phyloP scores from a whole-genome alignment of 2,113 vertebrate genomes.

The Prunella himalayana region DNA sequence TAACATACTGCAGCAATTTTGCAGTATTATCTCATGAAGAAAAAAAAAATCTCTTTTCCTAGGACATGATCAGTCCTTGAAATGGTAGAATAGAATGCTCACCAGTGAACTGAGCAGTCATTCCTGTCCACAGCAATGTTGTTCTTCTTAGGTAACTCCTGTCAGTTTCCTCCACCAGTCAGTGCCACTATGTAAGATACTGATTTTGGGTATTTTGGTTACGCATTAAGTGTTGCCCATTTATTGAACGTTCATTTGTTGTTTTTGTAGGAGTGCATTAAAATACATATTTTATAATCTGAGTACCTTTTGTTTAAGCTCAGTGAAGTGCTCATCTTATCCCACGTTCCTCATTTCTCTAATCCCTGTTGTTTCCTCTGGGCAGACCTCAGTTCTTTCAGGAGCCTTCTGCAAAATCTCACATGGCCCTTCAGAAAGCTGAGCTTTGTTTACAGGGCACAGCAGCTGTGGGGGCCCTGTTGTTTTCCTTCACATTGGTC shows the following conservation, averaged over 20 bases:
- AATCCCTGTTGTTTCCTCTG: neutral
- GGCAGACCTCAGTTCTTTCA: neutral
- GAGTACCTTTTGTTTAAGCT: neutral
- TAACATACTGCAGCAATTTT: neutral
- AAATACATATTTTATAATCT: neutral
- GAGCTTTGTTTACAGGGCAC: conserved; percentile 35
- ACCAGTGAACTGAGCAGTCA: neutral
- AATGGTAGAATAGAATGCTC: neutral
- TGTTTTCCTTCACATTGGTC: conserved; percentile 41
- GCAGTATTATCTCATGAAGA: neutral
- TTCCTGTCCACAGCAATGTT: neutral
- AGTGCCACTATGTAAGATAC: neutral
- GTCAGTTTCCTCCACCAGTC: neutral
- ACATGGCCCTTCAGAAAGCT: conserved; percentile 21
- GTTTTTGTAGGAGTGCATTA: neutral
- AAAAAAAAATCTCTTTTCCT: neutral
- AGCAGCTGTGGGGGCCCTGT: conserved; percentile 21
- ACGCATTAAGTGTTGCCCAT: neutral
- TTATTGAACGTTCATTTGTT: neutral
- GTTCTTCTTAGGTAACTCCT: neutral
- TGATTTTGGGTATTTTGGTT: neutral
- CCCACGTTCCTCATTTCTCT: neutral
- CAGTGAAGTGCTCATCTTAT: neutral
- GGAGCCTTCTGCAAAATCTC: neutral
- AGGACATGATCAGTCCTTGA: neutral